Evolutionary conservation across 2,888 invertebrate species (phyloP), one percentile per base, ranked within the genome.

Genomic region (Leptopilina myrica): DNA sequence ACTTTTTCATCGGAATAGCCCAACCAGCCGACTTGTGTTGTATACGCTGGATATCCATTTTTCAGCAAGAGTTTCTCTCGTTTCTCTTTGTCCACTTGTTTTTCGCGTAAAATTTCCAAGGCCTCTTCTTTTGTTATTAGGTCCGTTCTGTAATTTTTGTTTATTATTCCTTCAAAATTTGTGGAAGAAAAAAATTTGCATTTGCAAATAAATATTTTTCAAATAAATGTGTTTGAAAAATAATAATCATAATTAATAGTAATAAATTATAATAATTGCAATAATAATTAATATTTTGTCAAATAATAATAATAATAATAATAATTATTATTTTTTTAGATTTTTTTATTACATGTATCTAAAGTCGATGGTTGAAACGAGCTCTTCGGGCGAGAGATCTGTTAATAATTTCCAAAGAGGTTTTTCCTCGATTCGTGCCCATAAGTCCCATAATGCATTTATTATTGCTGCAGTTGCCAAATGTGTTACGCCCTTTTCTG

Each of bases 361-460:
- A 90, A 98, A 98, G 91, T 98, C 98, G 83, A 98, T 96, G 0
- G 95, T 94, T 0, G 96, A 96, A n/a, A 97, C 95, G 49, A 98
- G 92, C 89, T 95, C 93, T 92, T 98, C 96, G 0, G 98, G 97
- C 82, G 95, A 94, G 94, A 98, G 94, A 87, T 98, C 98, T 0
- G 93, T 94, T 3, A 98, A 92, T 0, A 98, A 92, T 88, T 95
- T 95, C 98, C 98, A 98, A 0, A 98, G 91, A 0, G 98, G 97
- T 91, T 98, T 97, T 56, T 94, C 93, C 90, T 97, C 95, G 9
- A 96, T 92, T 86, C 96, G 95, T 0, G 95, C 97, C 98, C 98
- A 98, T 77, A 98, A 92, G 91, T 98, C 98, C 98, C 98, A 98
- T 3, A 98, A 91, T 0, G 97, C 96, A 91, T 98, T 98, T n/a